These are phyloP conservation scores for Chymomyza procnemis DNA, from an alignment of 2,888 invertebrate genomes.

Conservation along the genomic window DNA sequence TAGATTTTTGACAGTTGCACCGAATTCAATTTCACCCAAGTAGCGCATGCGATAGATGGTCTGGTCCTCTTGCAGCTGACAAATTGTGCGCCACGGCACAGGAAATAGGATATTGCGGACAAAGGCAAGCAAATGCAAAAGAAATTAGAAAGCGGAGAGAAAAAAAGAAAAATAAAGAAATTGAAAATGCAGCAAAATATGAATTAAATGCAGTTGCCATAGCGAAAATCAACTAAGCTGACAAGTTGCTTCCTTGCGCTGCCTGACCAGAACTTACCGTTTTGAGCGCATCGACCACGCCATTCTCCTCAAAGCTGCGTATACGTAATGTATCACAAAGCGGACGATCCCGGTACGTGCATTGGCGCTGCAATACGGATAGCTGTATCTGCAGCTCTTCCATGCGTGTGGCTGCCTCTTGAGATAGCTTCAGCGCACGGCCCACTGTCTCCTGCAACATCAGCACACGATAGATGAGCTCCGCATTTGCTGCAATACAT, in stretches of 20 bases:
- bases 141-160: conserved; percentile 8
- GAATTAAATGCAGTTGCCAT: conserved; percentile 24
- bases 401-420: conserved; percentile 78
- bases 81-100: conserved; percentile 40
- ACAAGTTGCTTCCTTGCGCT: background rate
- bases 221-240: conserved; percentile 3
- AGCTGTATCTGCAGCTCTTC: conserved; percentile 79
- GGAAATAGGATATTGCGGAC: conserved; percentile 38
- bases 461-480: conserved; percentile 78
- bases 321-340: conserved; percentile 88
- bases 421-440: conserved; percentile 77
- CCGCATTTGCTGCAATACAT: conserved; percentile 72
- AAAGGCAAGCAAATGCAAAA: conserved; percentile 11
- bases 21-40: conserved; percentile 78
- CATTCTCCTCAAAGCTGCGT: conserved; percentile 82
- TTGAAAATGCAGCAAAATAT: conserved; percentile 20
- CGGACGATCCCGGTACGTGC: conserved; percentile 84
- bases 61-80: conserved; percentile 78
- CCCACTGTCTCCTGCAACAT: conserved; percentile 77
- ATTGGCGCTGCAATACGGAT: conserved; percentile 81
- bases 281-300: conserved; percentile 78
- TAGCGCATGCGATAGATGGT: conserved; percentile 78
- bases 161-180: too few species aligned
- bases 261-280: conserved; percentile 66
- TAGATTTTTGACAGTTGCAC: conserved; percentile 77